Conservation (phyloP, 30 jellyfish, hydroid and myxozoan species). For the Turritopsis rubra region DNA sequence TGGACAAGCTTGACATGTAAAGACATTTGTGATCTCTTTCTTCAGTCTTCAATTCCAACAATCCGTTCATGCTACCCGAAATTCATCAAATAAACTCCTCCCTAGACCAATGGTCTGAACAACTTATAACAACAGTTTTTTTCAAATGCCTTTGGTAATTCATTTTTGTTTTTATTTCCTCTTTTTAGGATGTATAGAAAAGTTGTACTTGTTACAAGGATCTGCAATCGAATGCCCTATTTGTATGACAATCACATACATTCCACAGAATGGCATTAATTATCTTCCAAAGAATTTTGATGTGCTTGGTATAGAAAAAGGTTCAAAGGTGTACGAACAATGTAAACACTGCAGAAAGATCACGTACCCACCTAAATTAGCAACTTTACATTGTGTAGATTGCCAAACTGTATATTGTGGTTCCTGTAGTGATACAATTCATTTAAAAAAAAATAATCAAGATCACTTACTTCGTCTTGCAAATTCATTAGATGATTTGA, state of each 20-base stretch:
- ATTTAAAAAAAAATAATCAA: slow-evolving; percentile 47
- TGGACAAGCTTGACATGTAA: too few species aligned
- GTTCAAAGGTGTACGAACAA: slow-evolving; percentile 21
- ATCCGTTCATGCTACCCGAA: too few species aligned
- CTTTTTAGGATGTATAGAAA: slow-evolving; percentile 53
- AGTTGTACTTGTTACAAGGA: slow-evolving; percentile 56
- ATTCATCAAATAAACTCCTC: too few species aligned
- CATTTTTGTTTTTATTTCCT: background rate
- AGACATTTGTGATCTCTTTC: too few species aligned
- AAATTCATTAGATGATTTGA: slow-evolving; percentile 19
- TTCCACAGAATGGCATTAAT: slow-evolving; percentile 46
- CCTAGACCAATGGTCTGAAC: background rate
- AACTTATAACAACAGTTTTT: background rate
- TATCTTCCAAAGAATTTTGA: slow-evolving; percentile 36
- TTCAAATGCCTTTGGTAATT: background rate
- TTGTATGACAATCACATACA: slow-evolving; percentile 38
- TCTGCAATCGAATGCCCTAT: slow-evolving; percentile 67
- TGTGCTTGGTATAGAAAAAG: slow-evolving; percentile 35
- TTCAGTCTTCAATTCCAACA: too few species aligned
- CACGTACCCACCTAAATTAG: slow-evolving; percentile 59
- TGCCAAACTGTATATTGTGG: slow-evolving; percentile 59
- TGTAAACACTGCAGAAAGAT: slow-evolving; percentile 46
- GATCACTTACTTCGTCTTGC: slow-evolving; percentile 37
- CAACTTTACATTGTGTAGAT: slow-evolving; percentile 48
- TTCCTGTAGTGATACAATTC: slow-evolving; percentile 48